Evolutionary conservation across 2,113 vertebrate species (phyloP), one percentile per base, ranked within the genome.

Genomic region (Phalacrocorax aristotelis): DNA sequence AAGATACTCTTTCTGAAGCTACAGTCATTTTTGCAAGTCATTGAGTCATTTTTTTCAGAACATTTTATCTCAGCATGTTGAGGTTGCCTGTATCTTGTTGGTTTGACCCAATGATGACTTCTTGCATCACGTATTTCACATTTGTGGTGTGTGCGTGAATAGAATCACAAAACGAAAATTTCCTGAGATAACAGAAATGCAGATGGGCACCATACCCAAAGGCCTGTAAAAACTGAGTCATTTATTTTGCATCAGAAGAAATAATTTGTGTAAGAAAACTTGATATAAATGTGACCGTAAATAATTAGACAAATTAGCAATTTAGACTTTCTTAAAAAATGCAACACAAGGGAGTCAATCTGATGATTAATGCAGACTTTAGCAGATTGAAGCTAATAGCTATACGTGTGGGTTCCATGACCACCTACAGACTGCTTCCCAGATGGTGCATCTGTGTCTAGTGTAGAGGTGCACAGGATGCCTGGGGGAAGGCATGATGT

Each of bases 281-380:
- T 84, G 17, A 27, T 87, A 83, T 89, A 93, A 96, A 92, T 55
- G 38, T 34, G 72, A 76, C 15, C 75, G 66, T 68, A 93, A 95
- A 91, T 91, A 96, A 94, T 92, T 93, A 92, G 48, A 81, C 36
- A 89, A 95, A 94, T 79, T 89, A 94, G 52, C 38, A 75, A 75
- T 86, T 80, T 62, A 66, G 66, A 13, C 74, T 36, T 96, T 91
- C 84, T 93, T 75, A 18, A 48, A 91, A 90, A 93, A 90, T n/a
- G 32, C 68, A 96, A 49, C 78, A 81, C 69, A 68, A 84, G 23
- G 49, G 36, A 97, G 68, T 77, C 57, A 64, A 70, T 75, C 52
- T 72, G 92, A 83, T 93, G 85, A 97, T 92, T 95, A 94, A 92
- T 81, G 29, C 72, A 77, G 80, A 54, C 70, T 70, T 85, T 90